Percentiles rank a stretch among this genome's conserved stretches.
Evolutionary conservation across 2,113 vertebrate genomes (phyloP).

Genomic region (Pleuronectes platessa): DNA sequence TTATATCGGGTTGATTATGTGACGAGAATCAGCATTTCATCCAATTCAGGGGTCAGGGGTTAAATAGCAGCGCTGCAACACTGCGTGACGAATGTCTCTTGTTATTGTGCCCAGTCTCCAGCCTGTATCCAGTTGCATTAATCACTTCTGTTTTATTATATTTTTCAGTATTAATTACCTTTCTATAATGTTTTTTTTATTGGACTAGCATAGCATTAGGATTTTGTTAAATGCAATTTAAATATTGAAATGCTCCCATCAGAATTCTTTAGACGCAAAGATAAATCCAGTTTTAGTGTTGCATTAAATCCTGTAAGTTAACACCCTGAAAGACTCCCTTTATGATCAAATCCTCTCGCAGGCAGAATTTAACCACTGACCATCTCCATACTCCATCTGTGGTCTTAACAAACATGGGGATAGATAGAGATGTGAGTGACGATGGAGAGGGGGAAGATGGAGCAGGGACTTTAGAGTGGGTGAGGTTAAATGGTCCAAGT

Average conservation of each 20-base stretch:
- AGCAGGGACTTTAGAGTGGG: constrained; percentile 45
- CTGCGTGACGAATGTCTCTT: background rate
- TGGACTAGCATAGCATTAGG: background rate
- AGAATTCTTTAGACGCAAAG: background rate
- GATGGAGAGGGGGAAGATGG: constrained; percentile 37
- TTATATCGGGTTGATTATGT: background rate
- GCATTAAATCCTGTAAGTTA: background rate
- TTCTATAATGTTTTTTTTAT: background rate
- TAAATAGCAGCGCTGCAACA: constrained; percentile 8
- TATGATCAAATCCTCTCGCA: no score
- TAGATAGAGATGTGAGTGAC: constrained; percentile 41
- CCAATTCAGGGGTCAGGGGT: constrained; percentile 9
- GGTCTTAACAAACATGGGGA: constrained; percentile 6
- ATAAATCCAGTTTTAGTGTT: constrained; percentile 12
- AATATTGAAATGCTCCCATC: background rate
- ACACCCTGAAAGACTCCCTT: background rate
- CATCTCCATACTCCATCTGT: background rate
- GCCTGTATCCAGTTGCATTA: constrained; percentile 9
- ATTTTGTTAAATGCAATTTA: constrained; percentile 6
- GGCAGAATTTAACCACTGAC: background rate
- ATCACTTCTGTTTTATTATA: background rate
- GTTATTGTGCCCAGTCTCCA: background rate
- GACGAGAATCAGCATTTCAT: constrained; percentile 2
- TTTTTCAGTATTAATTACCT: background rate
- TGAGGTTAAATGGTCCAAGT: constrained; percentile 76